These are phyloP conservation scores for Mesaphorura yosii DNA, from an alignment of 1,140 invertebrate genomes.

Conservation along the genomic window DNA sequence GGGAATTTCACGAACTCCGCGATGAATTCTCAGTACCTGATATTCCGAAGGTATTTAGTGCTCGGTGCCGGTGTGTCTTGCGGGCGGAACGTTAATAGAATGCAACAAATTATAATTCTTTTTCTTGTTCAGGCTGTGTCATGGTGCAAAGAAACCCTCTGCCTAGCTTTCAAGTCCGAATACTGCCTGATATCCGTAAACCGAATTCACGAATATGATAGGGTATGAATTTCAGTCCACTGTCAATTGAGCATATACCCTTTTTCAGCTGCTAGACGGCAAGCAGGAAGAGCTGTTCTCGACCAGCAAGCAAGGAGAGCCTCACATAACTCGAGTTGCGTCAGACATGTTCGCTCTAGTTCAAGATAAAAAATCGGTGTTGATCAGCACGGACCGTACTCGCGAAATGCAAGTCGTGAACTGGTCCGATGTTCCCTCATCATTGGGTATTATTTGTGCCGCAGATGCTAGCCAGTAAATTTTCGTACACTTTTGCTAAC, in stretches of 20 bases:
- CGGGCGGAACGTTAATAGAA: slow-evolving; percentile 55
- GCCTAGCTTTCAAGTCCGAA: slow-evolving; percentile 71
- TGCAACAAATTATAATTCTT: slow-evolving; percentile 74
- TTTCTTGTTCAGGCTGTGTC: too few relatives aligned
- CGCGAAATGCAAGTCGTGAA: slow-evolving; percentile 41
- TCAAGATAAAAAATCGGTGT: slow-evolving; percentile 69
- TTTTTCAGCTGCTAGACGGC: slow-evolving; percentile 37
- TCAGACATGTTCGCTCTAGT: slow-evolving; percentile 62
- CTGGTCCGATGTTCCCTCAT: slow-evolving; percentile 68
- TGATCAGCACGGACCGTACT: slow-evolving; percentile 44
- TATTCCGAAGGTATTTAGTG: slow-evolving; percentile 7
- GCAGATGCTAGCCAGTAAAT: slow-evolving; percentile 22
- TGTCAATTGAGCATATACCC: neutral
- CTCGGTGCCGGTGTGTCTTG: too few relatives aligned
- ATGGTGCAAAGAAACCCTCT: slow-evolving; percentile 74
- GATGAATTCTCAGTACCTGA: slow-evolving; percentile 55
- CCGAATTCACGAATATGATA: slow-evolving; percentile 23
- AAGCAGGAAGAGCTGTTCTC: slow-evolving; percentile 69
- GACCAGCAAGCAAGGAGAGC: slow-evolving; percentile 69
- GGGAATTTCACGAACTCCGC: slow-evolving; percentile 61
- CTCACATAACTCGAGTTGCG: slow-evolving; percentile 61
- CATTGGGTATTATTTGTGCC: slow-evolving; percentile 46
- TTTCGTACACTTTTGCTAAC: too few relatives aligned
- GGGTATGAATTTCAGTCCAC: neutral
- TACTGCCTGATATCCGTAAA: slow-evolving; percentile 64